Percentiles rank a stretch among this genome's conserved stretches.
phyloP scores from a whole-genome alignment of 2,888 invertebrate genomes.

The Odontocerum albicorne region DNA sequence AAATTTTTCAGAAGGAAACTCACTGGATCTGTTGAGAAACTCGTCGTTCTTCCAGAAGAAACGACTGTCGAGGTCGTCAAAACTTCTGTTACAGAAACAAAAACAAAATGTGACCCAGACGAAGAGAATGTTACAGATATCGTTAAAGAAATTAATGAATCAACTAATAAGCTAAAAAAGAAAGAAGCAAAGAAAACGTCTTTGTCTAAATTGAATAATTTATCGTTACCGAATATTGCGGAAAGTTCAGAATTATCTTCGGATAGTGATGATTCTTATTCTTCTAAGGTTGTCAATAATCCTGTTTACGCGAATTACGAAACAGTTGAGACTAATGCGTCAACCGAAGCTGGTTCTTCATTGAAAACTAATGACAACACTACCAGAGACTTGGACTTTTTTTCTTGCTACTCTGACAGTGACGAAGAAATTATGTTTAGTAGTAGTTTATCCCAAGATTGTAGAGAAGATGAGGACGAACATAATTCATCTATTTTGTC shows the following conservation, averaged over 20 bases:
- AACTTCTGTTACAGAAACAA: background rate
- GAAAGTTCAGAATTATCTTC: conserved; percentile 7
- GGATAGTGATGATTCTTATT: conserved; percentile 17
- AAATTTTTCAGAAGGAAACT: conserved; percentile 26
- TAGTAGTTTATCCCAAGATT: background rate
- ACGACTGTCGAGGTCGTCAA: conserved; percentile 4
- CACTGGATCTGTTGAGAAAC: conserved; percentile 3
- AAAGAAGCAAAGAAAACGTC: conserved; percentile 1
- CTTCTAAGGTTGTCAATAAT: conserved; percentile 21
- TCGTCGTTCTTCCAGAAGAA: conserved; percentile 3
- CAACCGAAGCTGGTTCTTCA: background rate
- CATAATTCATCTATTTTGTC: conserved; percentile 1
- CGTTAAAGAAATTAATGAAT: too few species aligned
- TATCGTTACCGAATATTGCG: conserved; percentile 16
- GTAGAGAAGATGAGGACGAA: background rate
- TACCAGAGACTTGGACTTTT: too few species aligned
- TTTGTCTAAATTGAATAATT: background rate
- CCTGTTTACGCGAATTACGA: conserved; percentile 19
- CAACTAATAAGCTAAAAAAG: too few species aligned
- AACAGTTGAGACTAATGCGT: background rate
- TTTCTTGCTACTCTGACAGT: background rate
- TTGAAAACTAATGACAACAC: too few species aligned
- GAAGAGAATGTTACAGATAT: too few species aligned
- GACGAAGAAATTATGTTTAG: conserved; percentile 1
- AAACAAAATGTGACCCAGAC: too few species aligned